These are phyloP conservation scores for Diachrysia chrysitis DNA, from an alignment of 2,888 invertebrate species.

Conservation along the genomic window DNA sequence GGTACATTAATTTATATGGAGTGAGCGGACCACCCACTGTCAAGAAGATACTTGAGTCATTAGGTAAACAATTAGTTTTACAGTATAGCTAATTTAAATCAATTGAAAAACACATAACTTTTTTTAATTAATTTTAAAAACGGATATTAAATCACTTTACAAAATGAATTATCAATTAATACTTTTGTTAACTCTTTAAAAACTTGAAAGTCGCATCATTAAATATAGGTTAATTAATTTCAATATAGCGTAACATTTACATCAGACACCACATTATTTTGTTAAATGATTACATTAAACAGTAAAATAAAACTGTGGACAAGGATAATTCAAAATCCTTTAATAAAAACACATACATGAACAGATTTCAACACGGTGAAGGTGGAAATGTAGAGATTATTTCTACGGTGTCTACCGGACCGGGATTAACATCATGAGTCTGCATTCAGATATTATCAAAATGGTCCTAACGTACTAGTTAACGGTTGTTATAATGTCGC, in stretches of 20 bases:
- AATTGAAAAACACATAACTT: no score
- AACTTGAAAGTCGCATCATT: no score
- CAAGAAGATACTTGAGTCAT: conserved; percentile 56
- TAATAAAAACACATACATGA: conserved; percentile 11
- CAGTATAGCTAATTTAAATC: conserved; percentile 40
- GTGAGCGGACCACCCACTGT: conserved; percentile 62
- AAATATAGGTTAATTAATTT: no score
- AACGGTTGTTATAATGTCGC: conserved; percentile 74
- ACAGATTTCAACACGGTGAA: conserved; percentile 32
- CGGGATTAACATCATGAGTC: conserved; percentile 55
- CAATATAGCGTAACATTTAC: no score
- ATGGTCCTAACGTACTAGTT: conserved; percentile 65
- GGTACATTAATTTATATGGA: conserved; percentile 52
- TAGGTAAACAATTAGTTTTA: conserved; percentile 66
- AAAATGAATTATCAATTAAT: neutral
- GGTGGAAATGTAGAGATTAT: conserved; percentile 42
- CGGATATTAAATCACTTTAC: neutral
- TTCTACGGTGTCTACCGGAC: conserved; percentile 63
- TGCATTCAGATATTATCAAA: conserved; percentile 67
- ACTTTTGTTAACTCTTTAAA: neutral
- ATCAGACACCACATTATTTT: no score
- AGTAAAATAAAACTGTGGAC: neutral
- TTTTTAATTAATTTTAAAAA: no score
- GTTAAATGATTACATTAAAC: neutral
- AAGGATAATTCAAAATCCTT: neutral